phyloP scores from a whole-genome alignment of 2,888 invertebrate species.

The Spilarctia lutea region DNA sequence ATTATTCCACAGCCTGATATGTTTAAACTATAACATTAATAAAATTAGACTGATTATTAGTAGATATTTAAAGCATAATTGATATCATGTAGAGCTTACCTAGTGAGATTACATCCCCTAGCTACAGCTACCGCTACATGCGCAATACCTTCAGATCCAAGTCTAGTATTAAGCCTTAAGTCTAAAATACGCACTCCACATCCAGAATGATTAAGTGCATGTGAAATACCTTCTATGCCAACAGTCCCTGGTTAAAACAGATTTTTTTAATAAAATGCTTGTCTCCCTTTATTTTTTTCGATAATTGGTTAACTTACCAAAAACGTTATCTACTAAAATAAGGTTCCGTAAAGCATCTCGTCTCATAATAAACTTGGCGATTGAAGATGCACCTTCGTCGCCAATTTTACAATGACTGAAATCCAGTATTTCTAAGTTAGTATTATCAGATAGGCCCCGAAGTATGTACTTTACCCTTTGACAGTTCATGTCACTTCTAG shows the following conservation, averaged over 20 bases:
- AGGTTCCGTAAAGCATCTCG: slow-evolving; percentile 80
- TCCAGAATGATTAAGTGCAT: slow-evolving; percentile 74
- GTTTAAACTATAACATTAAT: slow-evolving; percentile 66
- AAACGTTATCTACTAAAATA: slow-evolving; percentile 84
- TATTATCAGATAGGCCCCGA: slow-evolving; percentile 73
- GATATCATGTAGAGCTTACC: slow-evolving; percentile 57
- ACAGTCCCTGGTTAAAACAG: slow-evolving; percentile 63
- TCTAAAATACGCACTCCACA: slow-evolving; percentile 76
- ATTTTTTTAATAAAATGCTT: neutral
- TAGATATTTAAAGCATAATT: neutral
- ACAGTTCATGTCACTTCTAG: slow-evolving; percentile 80
- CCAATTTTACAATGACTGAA: slow-evolving; percentile 89
- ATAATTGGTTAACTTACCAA: slow-evolving; percentile 66
- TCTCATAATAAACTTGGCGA: slow-evolving; percentile 85
- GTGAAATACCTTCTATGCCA: slow-evolving; percentile 77
- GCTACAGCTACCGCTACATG: slow-evolving; percentile 80
- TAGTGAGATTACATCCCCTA: slow-evolving; percentile 80
- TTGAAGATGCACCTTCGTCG: slow-evolving; percentile 87
- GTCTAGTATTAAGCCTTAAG: slow-evolving; percentile 76
- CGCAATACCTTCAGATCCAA: slow-evolving; percentile 80
- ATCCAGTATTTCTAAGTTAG: slow-evolving; percentile 85
- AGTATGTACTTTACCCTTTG: slow-evolving; percentile 78
- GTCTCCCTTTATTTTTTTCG: neutral
- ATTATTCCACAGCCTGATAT: slow-evolving; percentile 83
- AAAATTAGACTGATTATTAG: neutral